Conservation (phyloP, 2,797 vertebrate genomes). For the Todus mexicanus region DNA sequence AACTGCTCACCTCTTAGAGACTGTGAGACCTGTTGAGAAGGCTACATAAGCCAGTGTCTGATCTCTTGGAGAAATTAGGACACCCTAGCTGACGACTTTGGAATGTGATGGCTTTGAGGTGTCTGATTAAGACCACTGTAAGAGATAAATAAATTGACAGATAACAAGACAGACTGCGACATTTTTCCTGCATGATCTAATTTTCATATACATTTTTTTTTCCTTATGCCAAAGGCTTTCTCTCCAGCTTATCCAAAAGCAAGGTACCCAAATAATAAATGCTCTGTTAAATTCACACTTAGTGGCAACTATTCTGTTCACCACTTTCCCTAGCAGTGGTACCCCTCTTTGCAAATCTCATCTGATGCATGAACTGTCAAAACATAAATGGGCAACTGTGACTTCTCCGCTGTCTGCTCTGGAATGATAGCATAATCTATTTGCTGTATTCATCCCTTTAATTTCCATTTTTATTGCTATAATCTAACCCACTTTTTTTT, state of each 20-base stretch:
- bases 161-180: background rate
- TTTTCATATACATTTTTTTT: background rate
- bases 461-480: conserved; percentile 58
- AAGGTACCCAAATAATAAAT: background rate
- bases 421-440: conserved; percentile 28
- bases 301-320: background rate
- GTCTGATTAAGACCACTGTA: background rate
- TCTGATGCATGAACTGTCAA: conserved; percentile 31
- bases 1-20: background rate
- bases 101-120: background rate
- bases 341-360: background rate
- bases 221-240: background rate
- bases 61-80: background rate
- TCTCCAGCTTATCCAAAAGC: background rate
- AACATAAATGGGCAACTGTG: background rate
- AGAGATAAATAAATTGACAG: background rate
- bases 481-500: background rate
- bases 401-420: conserved; percentile 12
- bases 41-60: background rate
- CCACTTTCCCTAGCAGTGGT: background rate
- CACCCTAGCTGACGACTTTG: background rate
- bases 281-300: background rate
- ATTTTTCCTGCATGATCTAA: background rate
- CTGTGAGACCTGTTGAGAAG: background rate
- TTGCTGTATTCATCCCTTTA: conserved; percentile 14